Percentiles rank a stretch among this genome's conserved stretches.
Conservation (phyloP, 1,140 invertebrate genomes). For the Mercenaria mercenaria region DNA sequence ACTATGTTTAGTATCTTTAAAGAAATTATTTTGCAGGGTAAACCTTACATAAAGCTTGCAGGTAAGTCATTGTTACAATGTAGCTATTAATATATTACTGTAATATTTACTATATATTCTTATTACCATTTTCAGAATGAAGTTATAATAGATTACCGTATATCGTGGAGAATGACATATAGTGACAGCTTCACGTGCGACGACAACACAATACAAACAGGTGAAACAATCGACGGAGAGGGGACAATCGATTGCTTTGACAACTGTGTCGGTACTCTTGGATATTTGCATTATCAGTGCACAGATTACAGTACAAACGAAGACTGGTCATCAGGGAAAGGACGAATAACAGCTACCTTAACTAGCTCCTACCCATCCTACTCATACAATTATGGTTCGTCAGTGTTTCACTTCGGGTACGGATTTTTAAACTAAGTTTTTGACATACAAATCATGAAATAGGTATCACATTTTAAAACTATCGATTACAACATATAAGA, state of each 20-base stretch:
- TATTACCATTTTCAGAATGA: conserved; percentile 25
- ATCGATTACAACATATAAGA: no score
- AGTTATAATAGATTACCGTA: conserved; percentile 12
- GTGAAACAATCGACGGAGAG: neutral
- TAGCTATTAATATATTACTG: no score
- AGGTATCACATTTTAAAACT: no score
- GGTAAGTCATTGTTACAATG: no score
- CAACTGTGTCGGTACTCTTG: neutral
- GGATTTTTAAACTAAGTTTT: no score
- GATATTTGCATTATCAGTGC: neutral
- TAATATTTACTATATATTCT: no score
- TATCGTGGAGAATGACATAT: conserved; percentile 8
- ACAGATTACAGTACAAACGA: conserved; percentile 4
- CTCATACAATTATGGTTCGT: neutral
- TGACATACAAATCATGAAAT: no score
- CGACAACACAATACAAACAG: neutral
- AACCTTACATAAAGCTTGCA: no score
- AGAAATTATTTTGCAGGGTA: no score
- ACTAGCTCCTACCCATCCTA: neutral
- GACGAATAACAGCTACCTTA: neutral
- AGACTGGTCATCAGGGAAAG: conserved; percentile 20
- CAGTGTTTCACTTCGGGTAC: no score
- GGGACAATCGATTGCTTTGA: neutral
- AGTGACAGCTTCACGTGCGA: neutral
- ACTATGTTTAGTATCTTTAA: no score